Base-by-base conservation (phyloP, 2,888 invertebrate species). In the Erannis defoliaria region DNA sequence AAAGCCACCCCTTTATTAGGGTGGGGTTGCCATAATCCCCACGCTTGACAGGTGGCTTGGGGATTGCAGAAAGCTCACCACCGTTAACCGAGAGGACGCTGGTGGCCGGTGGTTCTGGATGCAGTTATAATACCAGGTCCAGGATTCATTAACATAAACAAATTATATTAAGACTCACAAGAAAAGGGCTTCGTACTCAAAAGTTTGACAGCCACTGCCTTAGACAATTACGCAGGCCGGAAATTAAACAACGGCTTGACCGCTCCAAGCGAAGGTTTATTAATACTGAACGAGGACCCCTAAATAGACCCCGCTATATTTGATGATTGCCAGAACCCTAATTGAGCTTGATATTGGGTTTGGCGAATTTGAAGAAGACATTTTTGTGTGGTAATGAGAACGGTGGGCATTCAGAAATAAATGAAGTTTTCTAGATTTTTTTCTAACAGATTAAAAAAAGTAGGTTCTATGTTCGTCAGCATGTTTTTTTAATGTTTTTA, bases 231-330 rank as follows among this genome's bases (percentile, higher is more conserved):
- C 74, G 71, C 73, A 68, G 61, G 67, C 66, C 78, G 80, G 77
- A 80, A 79, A 81, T 82, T 81, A 80, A 82, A 83, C 78, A 77
- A 76, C 75, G 76, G 77, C 73, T 78, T 78, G 78, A 79, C 79
- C 75, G 72, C 73, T 61, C 57, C 59, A 48, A 64, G 55, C 14
- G 50, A 54, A 60, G 70, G 71, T 68, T 76, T 71, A 72, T 70
- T 68, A 68, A 68, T 66, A 59, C 63, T 60, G 66, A 42, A 63
- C 54, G 56, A 51, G 53, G 62, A 57, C 45, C 60, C 55, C 54
- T 64, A 57, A 66, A 66, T 62, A 46, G 50, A 19, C 45, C 33
- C 50, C 56, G 56, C 49, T 57, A 58, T 62, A 55, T 64, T 68
- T 68, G 59, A 66, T 63, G 67, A 60, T 64, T 61, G 59, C 57